These are phyloP conservation scores for Siderastrea radians DNA, from an alignment of 92 coral and sea anemone genomes.

Conservation along the genomic window DNA sequence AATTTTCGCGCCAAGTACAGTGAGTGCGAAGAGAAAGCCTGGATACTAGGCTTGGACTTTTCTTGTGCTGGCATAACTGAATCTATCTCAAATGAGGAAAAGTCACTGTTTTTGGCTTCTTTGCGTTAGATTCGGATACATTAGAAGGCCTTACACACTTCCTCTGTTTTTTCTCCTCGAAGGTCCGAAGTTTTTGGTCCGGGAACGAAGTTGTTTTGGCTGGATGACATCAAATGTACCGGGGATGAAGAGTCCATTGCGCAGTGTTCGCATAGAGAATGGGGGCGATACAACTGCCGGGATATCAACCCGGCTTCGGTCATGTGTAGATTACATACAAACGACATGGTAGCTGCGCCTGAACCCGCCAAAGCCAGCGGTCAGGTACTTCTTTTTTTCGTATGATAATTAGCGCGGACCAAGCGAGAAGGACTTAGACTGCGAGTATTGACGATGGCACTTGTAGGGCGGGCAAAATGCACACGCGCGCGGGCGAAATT, in stretches of 20 bases:
- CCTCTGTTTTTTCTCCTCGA: background rate
- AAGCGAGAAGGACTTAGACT: too few relatives aligned
- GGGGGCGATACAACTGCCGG: slow-evolving; percentile 71
- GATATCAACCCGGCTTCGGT: slow-evolving; percentile 79
- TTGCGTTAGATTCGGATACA: background rate
- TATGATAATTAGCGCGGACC: too few relatives aligned
- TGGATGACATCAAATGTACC: slow-evolving; percentile 67
- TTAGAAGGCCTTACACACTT: background rate
- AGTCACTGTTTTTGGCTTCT: background rate
- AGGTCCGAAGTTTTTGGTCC: slow-evolving; percentile 41
- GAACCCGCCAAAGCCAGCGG: slow-evolving; percentile 60
- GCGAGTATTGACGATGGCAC: too few relatives aligned
- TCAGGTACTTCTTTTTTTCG: slow-evolving; percentile 24
- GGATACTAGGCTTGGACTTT: too few relatives aligned
- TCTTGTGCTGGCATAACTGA: too few relatives aligned
- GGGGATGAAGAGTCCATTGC: slow-evolving; percentile 68
- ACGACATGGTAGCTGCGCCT: slow-evolving; percentile 57
- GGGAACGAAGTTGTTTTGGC: slow-evolving; percentile 54
- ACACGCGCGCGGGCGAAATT: too few relatives aligned
- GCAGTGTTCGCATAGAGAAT: slow-evolving; percentile 77
- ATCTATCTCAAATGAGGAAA: background rate
- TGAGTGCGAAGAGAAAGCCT: too few relatives aligned
- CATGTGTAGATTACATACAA: slow-evolving; percentile 65
- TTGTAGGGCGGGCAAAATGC: too few relatives aligned
- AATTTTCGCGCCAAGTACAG: too few relatives aligned